phyloP scores from a whole-genome alignment of 2,888 invertebrate genomes.

The Oscheius myriophilus region DNA sequence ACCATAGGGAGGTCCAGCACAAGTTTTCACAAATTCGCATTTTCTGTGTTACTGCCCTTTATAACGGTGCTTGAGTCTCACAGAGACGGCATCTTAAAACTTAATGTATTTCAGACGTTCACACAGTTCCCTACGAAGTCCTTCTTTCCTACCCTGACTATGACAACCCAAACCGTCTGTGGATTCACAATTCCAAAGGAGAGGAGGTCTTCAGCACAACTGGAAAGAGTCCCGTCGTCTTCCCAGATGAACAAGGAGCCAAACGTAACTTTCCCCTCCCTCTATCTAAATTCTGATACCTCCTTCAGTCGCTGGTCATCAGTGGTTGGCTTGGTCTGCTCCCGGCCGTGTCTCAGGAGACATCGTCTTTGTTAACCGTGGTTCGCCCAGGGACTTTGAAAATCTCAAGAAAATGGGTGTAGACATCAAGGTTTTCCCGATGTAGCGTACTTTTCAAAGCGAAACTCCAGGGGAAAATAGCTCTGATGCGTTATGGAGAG shows the following conservation, averaged over 20 bases:
- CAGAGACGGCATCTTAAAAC: no score
- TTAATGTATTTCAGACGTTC: slow-evolving; percentile 52
- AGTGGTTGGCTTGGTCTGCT: slow-evolving; percentile 68
- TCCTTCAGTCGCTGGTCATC: slow-evolving; percentile 60
- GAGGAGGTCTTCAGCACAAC: slow-evolving; percentile 50
- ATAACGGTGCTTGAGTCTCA: no score
- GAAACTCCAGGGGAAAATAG: slow-evolving; percentile 72
- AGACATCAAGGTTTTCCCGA: slow-evolving; percentile 41
- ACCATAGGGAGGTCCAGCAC: no score
- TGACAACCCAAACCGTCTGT: slow-evolving; percentile 57
- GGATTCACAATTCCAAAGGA: slow-evolving; percentile 28
- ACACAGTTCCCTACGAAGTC: slow-evolving; percentile 63
- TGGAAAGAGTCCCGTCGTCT: slow-evolving; percentile 61
- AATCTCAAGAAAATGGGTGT: slow-evolving; percentile 57
- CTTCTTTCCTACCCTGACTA: slow-evolving; percentile 68
- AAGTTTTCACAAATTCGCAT: no score
- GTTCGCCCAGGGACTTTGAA: slow-evolving; percentile 62
- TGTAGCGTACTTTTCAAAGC: not conserved
- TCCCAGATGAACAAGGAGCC: slow-evolving; percentile 65
- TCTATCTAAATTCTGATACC: not conserved
- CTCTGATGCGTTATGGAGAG: slow-evolving; percentile 74
- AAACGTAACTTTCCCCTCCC: slow-evolving; percentile 41
- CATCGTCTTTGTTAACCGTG: slow-evolving; percentile 64
- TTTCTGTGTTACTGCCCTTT: no score
- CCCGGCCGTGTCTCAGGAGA: slow-evolving; percentile 60